Conservation (phyloP, 2,888 invertebrate genomes). For the Nephrotoma appendiculata region DNA sequence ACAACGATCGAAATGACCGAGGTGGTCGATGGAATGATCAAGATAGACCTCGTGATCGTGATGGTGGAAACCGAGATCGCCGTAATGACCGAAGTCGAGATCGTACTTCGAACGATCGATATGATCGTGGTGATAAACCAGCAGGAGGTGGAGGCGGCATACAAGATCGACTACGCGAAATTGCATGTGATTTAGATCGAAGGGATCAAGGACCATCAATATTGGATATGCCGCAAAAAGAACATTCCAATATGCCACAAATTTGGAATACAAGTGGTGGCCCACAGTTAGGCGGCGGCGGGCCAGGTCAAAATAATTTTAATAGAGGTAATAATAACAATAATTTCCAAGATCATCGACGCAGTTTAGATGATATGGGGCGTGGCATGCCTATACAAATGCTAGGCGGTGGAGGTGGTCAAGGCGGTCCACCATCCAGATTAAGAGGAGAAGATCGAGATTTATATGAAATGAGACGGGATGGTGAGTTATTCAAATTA, state of each 20-base stretch:
- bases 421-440: neutral
- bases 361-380: conserved; percentile 7
- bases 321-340: conserved; percentile 8
- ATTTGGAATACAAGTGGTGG: neutral
- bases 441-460: neutral
- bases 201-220: conserved; percentile 6
- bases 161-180: conserved; percentile 17
- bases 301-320: conserved; percentile 9
- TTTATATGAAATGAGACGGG: conserved; percentile 6
- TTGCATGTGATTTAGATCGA: conserved; percentile 7
- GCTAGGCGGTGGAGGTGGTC: neutral
- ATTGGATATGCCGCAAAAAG: neutral
- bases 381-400: neutral
- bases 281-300: neutral
- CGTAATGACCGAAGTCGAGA: conserved; percentile 19
- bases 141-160: conserved; percentile 1
- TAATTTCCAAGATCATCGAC: conserved; percentile 10
- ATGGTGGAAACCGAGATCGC: conserved; percentile 21
- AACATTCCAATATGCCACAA: neutral
- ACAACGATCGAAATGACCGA: conserved; percentile 20
- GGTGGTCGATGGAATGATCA: conserved; percentile 18
- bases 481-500: conserved; percentile 10
- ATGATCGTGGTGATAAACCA: conserved; percentile 5
- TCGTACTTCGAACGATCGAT: conserved; percentile 18
- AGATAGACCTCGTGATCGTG: conserved; percentile 22